Evolutionary conservation across 2,888 invertebrate genomes (phyloP).

Genomic region (Apeira syringaria): DNA sequence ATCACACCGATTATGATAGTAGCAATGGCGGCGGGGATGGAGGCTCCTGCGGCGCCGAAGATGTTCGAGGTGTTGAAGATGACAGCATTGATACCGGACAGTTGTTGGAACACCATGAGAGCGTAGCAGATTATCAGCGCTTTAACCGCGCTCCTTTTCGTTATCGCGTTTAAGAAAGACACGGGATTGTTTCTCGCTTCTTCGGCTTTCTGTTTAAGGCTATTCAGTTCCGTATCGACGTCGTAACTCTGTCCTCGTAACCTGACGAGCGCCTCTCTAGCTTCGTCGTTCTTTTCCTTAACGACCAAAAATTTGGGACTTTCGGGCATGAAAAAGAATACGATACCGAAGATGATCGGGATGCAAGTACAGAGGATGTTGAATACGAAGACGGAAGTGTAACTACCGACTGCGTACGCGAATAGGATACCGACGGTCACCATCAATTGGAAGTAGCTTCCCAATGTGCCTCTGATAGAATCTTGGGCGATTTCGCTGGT

Average conservation of each 20-base stretch:
- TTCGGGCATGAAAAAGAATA: constrained; percentile 94
- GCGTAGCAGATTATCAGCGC: constrained; percentile 89
- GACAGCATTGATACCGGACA: constrained; percentile 92
- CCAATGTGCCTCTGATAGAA: constrained; percentile 91
- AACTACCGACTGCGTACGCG: constrained; percentile 88
- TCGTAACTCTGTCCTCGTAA: constrained; percentile 90
- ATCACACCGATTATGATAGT: constrained; percentile 93
- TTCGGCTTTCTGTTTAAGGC: constrained; percentile 82
- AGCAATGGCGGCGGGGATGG: constrained; percentile 83
- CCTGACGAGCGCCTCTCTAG: constrained; percentile 86
- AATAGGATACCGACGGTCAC: constrained; percentile 92
- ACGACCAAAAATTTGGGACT: constrained; percentile 89
- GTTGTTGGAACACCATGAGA: constrained; percentile 95
- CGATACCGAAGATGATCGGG: constrained; percentile 86
- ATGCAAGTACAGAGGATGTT: constrained; percentile 86
- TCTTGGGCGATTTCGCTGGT: constrained; percentile 94
- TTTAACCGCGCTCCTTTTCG: constrained; percentile 85
- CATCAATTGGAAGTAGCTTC: constrained; percentile 94
- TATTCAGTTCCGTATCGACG: constrained; percentile 85
- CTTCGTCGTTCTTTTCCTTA: constrained; percentile 86
- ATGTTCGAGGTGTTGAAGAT: constrained; percentile 91
- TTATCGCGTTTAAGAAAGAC: constrained; percentile 82
- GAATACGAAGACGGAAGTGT: constrained; percentile 81
- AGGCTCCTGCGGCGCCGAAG: constrained; percentile 86
- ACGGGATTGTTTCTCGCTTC: constrained; percentile 77